Evolutionary conservation across 2,113 vertebrate genomes (phyloP).

Genomic region (Marmota monax): DNA sequence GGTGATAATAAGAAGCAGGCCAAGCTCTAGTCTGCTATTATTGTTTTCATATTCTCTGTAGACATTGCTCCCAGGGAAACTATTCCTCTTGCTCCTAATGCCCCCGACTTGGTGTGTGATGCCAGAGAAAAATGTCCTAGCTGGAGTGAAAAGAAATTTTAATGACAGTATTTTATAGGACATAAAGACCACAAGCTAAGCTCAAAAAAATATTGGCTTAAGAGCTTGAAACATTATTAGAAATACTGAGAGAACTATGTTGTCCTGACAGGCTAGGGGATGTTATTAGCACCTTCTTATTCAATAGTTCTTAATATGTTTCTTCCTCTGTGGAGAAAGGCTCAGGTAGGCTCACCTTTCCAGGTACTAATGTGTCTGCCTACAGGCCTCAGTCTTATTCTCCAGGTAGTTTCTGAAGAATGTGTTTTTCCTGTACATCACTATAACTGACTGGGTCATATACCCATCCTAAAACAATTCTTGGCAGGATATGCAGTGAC

Average conservation of each 20-base stretch:
- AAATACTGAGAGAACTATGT: not conserved
- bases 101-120: not conserved
- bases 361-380: not conserved
- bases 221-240: not conserved
- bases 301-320: not conserved
- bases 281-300: not conserved
- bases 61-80: not conserved
- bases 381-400: not conserved
- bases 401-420: not conserved
- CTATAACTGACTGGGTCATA: not conserved
- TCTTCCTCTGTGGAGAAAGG: not conserved
- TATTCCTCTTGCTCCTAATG: not conserved
- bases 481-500: not conserved
- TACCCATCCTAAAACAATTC: not conserved
- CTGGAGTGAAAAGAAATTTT: not conserved
- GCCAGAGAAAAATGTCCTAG: not conserved
- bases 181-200: not conserved
- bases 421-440: not conserved
- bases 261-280: not conserved
- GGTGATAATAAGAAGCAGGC: not conserved
- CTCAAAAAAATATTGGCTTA: not conserved
- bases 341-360: not conserved
- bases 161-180: not conserved
- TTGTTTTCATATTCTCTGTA: constrained; percentile 17
- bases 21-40: not conserved